phyloP scores from a whole-genome alignment of 2,888 invertebrate species.

The Coremacera marginata region DNA sequence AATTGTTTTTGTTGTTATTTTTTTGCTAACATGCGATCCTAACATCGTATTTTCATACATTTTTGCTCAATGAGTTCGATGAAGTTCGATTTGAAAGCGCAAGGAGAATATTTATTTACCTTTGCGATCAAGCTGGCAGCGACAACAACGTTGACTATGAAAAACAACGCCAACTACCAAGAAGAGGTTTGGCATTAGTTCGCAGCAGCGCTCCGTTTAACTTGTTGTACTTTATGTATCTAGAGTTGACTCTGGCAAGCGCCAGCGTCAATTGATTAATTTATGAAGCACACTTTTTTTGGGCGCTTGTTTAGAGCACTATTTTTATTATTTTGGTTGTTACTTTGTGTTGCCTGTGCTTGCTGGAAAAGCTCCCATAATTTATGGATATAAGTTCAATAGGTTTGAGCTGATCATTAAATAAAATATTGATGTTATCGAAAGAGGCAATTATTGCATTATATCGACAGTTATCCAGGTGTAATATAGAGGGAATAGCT shows the following conservation, averaged over 20 bases:
- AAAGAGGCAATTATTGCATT: neutral
- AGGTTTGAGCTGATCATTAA: conserved; percentile 17
- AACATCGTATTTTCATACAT: neutral
- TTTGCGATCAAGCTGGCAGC: neutral
- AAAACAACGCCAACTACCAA: neutral
- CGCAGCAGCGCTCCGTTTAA: neutral
- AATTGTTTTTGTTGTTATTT: neutral
- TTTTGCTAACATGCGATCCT: neutral
- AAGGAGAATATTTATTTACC: conserved; percentile 20
- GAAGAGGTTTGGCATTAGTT: neutral
- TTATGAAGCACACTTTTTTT: conserved; percentile 28
- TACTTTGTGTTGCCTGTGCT: neutral
- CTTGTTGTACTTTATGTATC: neutral
- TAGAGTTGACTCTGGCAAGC: neutral
- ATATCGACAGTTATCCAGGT: no score
- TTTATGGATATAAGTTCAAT: conserved; percentile 24
- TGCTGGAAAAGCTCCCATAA: neutral
- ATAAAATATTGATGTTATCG: conserved; percentile 6
- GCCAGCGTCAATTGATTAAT: conserved; percentile 33
- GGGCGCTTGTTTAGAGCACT: conserved; percentile 2
- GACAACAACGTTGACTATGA: neutral
- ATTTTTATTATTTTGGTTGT: neutral
- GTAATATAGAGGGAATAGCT: no score
- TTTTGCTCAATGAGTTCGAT: conserved; percentile 13
- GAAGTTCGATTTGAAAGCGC: conserved; percentile 3